phyloP scores from a whole-genome alignment of 2,888 invertebrate genomes.

The Campaea margaritaria region DNA sequence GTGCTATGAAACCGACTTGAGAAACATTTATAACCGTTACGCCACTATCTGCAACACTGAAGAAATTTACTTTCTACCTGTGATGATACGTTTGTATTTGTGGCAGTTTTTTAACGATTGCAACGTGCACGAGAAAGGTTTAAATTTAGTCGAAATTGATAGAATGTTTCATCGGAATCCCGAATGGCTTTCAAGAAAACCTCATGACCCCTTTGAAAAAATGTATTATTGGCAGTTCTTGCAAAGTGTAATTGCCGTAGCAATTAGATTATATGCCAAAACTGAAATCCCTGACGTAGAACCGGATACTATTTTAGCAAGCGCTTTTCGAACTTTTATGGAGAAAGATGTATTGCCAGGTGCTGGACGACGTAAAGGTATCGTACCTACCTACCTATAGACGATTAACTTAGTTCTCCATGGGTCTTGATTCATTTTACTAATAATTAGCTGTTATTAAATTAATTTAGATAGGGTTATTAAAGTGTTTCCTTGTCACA shows the following conservation, averaged over 20 bases:
- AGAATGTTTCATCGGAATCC: constrained; percentile 75
- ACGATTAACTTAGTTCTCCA: background rate
- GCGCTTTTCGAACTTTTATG: constrained; percentile 82
- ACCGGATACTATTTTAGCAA: constrained; percentile 79
- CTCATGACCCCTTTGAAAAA: constrained; percentile 85
- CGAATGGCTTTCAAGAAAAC: constrained; percentile 70
- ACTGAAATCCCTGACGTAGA: constrained; percentile 61
- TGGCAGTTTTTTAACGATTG: constrained; percentile 87
- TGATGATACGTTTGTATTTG: constrained; percentile 82
- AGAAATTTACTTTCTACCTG: constrained; percentile 66
- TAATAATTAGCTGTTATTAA: too few relatives aligned
- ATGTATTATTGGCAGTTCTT: constrained; percentile 87
- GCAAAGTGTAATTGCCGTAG: constrained; percentile 81
- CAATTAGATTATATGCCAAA: constrained; percentile 76
- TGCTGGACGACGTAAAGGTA: constrained; percentile 71
- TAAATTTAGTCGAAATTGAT: constrained; percentile 83
- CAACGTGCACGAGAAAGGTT: constrained; percentile 74
- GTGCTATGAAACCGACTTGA: constrained; percentile 76
- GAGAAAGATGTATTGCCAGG: constrained; percentile 76
- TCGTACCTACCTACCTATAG: too few relatives aligned
- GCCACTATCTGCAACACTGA: constrained; percentile 75
- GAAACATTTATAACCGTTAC: constrained; percentile 81
- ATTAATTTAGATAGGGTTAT: too few relatives aligned
- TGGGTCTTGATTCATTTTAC: background rate
- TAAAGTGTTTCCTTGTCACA: too few relatives aligned